phyloP scores from a whole-genome alignment of 2,888 invertebrate genomes.

The Platypus cylindrus region DNA sequence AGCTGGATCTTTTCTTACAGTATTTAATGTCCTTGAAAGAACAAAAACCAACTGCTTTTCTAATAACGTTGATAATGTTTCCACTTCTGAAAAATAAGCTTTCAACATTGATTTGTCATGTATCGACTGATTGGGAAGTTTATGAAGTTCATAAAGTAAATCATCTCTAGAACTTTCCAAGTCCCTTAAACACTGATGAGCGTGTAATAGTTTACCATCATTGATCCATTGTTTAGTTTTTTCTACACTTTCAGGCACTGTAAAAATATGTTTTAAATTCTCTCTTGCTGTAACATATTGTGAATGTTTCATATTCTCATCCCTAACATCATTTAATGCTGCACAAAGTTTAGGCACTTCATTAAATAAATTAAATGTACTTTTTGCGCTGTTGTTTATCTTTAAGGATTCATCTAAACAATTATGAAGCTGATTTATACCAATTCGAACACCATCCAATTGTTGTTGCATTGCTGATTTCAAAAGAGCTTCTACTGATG shows the following conservation, averaged over 20 bases:
- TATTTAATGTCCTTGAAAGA: slow-evolving; percentile 79
- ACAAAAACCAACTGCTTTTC: slow-evolving; percentile 88
- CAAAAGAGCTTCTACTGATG: slow-evolving; percentile 85
- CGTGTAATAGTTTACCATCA: slow-evolving; percentile 87
- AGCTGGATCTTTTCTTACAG: slow-evolving; percentile 87
- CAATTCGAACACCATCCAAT: slow-evolving; percentile 89
- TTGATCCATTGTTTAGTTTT: slow-evolving; percentile 89
- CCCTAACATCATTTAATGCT: slow-evolving; percentile 71
- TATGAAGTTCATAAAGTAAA: slow-evolving; percentile 84
- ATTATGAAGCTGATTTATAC: slow-evolving; percentile 77
- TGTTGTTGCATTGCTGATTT: slow-evolving; percentile 99
- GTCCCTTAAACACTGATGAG: slow-evolving; percentile 90
- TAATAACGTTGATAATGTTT: slow-evolving; percentile 72
- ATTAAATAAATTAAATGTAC: slow-evolving; percentile 61
- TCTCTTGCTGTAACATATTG: slow-evolving; percentile 97
- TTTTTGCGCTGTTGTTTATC: slow-evolving; percentile 53
- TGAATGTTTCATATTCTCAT: slow-evolving; percentile 89
- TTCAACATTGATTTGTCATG: slow-evolving; percentile 87
- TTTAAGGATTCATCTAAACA: slow-evolving; percentile 77
- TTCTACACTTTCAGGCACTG: slow-evolving; percentile 90
- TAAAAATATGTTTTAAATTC: slow-evolving; percentile 95
- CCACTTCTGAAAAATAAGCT: slow-evolving; percentile 93
- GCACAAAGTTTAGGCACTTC: slow-evolving; percentile 69
- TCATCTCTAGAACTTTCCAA: slow-evolving; percentile 95
- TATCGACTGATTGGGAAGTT: slow-evolving; percentile 79